Evolutionary conservation across 2,888 invertebrate genomes (phyloP), one percentile per base, ranked within the genome.

Genomic region (Leucophenga maculata): DNA sequence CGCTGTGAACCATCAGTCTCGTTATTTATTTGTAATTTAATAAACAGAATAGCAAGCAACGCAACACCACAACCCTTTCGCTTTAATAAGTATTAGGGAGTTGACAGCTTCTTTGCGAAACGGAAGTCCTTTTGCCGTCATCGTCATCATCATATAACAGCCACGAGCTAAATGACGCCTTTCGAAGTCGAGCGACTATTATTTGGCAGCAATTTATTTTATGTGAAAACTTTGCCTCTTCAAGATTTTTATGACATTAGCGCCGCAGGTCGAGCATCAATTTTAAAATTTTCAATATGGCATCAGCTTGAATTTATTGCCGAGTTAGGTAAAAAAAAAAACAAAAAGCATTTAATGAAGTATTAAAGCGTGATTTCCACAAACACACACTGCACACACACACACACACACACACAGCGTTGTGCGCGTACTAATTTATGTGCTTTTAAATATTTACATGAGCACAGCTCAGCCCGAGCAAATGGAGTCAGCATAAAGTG

Each of bases 1-100:
- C 83, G 66, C 69, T 62, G 48, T 32, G 46, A 72, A 75, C 82
- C 80, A 82, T 80, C 83, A 82, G 83, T 83, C 80, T 82, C 80
- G 83, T 80, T 80, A 80, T 83, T 83, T 80, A 80, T 83, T 80
- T 80, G 83, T 80, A 82, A 80, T 83, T 83, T 80, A 80, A 80
- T 80, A 80, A 82, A 80, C 50, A 18, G 16, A 50, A 50, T 11
- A 16, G 50, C n/a, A 50, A 13, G 16, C 50, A 16, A 16, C 4
- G 16, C 26, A 46, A 48, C 62, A 4, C 22, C 59, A 26, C 11
- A 39, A 39, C 39, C 39, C 39, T 9, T 39, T 39, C 44, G 18
- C 39, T 18, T 39, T 32, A 18, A n/a, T 14, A 8, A 50, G 8
- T 52, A 31, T 22, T 57, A n/a, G n/a, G 57, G 39, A 39, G 8